These are phyloP conservation scores for Meriones unguiculatus DNA, from an alignment of 2,113 vertebrate species.

Conservation along the genomic window DNA sequence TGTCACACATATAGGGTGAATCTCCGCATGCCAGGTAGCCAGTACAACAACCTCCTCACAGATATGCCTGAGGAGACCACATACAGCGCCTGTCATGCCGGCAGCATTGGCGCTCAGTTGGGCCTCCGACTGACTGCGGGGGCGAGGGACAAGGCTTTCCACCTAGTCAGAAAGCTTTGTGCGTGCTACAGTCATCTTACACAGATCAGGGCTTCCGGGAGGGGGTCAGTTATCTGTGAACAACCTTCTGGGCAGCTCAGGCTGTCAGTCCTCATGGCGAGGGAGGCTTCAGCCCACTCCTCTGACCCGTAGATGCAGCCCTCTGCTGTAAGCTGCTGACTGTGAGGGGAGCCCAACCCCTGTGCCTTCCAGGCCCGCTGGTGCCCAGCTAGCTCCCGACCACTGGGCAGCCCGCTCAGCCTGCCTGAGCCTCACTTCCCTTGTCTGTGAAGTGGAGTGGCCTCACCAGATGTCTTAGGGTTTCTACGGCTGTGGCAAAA, in stretches of 20 bases:
- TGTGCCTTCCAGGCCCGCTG: background rate
- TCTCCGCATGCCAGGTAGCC: background rate
- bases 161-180: background rate
- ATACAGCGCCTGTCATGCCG: background rate
- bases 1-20: background rate
- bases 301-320: background rate
- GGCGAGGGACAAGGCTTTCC: background rate
- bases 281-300: background rate
- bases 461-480: background rate
- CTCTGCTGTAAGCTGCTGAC: background rate
- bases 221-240: background rate
- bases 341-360: too few relatives aligned
- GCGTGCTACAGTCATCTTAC: background rate
- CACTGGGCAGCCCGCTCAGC: background rate
- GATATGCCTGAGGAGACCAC: background rate
- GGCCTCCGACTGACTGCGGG: background rate
- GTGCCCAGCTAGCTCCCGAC: background rate
- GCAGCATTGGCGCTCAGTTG: background rate
- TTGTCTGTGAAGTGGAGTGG: background rate
- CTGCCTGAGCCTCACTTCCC: background rate
- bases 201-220: background rate
- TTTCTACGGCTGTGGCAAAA: background rate
- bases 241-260: background rate
- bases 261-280: background rate
- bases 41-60: background rate